Conservation (phyloP, 2,797 vertebrate species). For the Aeoliscus strigatus region DNA sequence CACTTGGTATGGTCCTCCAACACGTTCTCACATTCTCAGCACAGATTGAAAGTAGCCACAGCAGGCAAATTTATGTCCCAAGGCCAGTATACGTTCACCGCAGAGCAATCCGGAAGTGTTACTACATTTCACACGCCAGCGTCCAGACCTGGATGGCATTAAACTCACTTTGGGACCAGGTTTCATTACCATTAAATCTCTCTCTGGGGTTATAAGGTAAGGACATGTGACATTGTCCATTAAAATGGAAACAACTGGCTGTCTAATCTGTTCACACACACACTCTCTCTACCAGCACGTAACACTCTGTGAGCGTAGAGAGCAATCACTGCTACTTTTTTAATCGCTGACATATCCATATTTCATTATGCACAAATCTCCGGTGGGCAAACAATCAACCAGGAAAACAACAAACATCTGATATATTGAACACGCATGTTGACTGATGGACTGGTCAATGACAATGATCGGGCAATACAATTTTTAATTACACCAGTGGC, state of each 20-base stretch:
- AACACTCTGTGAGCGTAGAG: constrained; percentile 34
- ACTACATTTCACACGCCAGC: constrained; percentile 61
- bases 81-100: constrained; percentile 43
- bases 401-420: constrained; percentile 40
- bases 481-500: constrained; percentile 53
- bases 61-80: constrained; percentile 55
- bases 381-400: constrained; percentile 43
- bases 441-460: constrained; percentile 56
- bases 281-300: constrained; percentile 30
- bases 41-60: constrained; percentile 55
- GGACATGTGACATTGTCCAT: constrained; percentile 65
- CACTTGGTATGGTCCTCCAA: constrained; percentile 29
- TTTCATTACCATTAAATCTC: constrained; percentile 72
- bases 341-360: constrained; percentile 50
- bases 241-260: constrained; percentile 61
- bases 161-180: constrained; percentile 50
- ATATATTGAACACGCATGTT: constrained; percentile 41
- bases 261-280: constrained; percentile 60
- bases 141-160: constrained; percentile 52
- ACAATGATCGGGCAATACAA: constrained; percentile 55
- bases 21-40: constrained; percentile 42
- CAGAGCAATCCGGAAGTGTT: constrained; percentile 50
- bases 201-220: constrained; percentile 55
- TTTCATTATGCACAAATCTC: constrained; percentile 44
- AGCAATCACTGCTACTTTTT: constrained; percentile 51